Base-by-base conservation (phyloP, 2,888 invertebrate genomes). In the Augochlorella aurata region DNA sequence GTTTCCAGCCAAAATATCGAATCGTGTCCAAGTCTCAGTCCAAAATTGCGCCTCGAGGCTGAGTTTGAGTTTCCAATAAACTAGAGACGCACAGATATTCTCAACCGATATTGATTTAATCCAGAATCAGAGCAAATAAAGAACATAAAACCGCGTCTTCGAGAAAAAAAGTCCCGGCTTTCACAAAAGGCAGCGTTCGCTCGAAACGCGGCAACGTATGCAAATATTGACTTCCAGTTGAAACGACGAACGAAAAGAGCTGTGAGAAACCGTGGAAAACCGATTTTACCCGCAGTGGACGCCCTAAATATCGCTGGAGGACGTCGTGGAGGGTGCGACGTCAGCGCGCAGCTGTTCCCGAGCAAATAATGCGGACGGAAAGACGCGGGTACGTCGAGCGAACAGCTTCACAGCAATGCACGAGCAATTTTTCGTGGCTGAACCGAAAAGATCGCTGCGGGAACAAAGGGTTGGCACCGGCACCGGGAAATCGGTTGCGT, bases 401-500 rank as follows among this genome's bases (percentile, higher is more conserved):
- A 24, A 21, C 54, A 21, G 38, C 38, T 38, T 21, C 4, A 12
- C 21, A 12, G 21, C 10, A 54, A 54, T 12, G 21, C 54, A 21
- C 21, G 21, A 38, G 38, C 38, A 38, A 58, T 58, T 58, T 58
- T 58, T 58, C 54, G 21, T 24, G 54, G 14, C 0, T 58, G 54
- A 58, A 58, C 54, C 54, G 54, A 7, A 58, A 58, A 58, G 54
- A 58, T 58, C 54, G 54, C 38, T 38, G 38, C 2, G 38, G 12
- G 14, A 58, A 58, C 54, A 58, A 58, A 58, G 54, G 54, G 14
- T 24, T 29, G 49, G 14, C 49, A 67, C 45, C 16, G 14, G 12
- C n/a, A 68, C 54, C 75, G 82, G 81, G 47, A 82, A 82, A 82
- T 82, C 72, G 72, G 54, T 73, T 67, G 73, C 82, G 81, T 69